These are phyloP conservation scores for Neuroscelio doddi DNA, from an alignment of 2,888 invertebrate species.

Conservation along the genomic window DNA sequence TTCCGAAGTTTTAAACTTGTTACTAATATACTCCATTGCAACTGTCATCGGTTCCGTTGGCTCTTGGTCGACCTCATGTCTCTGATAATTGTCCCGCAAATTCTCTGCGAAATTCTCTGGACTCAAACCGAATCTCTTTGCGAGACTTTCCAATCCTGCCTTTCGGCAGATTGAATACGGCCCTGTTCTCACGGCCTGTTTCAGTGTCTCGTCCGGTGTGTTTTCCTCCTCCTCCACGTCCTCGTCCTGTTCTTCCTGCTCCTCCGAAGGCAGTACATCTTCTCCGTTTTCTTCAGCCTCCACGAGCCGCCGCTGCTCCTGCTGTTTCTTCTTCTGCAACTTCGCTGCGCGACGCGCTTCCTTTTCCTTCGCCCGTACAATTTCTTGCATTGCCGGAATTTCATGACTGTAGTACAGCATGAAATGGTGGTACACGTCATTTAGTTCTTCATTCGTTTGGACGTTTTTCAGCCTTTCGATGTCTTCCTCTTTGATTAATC, in stretches of 20 bases:
- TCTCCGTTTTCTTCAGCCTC: conserved; percentile 79
- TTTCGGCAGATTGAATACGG: conserved; percentile 91
- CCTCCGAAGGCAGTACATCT: conserved; percentile 77
- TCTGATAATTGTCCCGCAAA: conserved; percentile 93
- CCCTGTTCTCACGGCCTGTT: conserved; percentile 90
- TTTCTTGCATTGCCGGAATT: conserved; percentile 86
- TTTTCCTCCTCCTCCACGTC: conserved; percentile 71
- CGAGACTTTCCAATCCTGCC: conserved; percentile 88
- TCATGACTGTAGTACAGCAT: conserved; percentile 92
- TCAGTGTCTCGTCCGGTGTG: conserved; percentile 78
- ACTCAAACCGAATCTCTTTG: conserved; percentile 92
- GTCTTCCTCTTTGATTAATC: conserved; percentile 89
- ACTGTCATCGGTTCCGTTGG: conserved; percentile 87
- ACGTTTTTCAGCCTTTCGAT: conserved; percentile 84
- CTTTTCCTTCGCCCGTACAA: conserved; percentile 79
- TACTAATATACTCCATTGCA: conserved; percentile 80
- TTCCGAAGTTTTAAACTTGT: conserved; percentile 75
- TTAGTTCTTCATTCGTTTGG: conserved; percentile 91
- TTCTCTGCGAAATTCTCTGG: conserved; percentile 98
- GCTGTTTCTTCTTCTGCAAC: conserved; percentile 70
- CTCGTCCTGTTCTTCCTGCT: conserved; percentile 73
- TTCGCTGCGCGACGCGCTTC: conserved; percentile 77
- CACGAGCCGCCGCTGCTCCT: conserved; percentile 66
- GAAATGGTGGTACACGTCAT: conserved; percentile 94
- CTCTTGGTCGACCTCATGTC: conserved; percentile 96